Evolutionary conservation across 2,888 invertebrate species (phyloP), one percentile per base, ranked within the genome.

Genomic region (Ctena decussata): DNA sequence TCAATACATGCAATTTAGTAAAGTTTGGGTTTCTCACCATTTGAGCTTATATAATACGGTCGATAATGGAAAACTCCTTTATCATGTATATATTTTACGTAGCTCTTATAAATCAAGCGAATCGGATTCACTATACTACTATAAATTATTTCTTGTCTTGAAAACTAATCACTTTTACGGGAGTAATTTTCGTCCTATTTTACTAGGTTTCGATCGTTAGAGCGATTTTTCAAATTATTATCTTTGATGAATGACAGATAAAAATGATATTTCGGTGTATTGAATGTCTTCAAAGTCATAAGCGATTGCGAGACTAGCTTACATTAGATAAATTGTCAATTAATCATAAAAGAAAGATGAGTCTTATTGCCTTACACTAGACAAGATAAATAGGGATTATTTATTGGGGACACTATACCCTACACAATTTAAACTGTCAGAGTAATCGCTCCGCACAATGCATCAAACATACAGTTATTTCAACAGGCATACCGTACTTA

Each of bases 301-400:
- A 44, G 57, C 46, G 70, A 80, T 82, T 79, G 78, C 46, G 71
- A 49, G 21, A 60, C 41, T 82, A 77, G 70, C 82, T 77, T 82
- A 65, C 65, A 65, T 65, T 82, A 77, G 74, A 80, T 73, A 82
- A 86, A 86, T 82, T 82, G 82, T 73, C 80, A 80, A 86, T 86
- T 86, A 86, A 86, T 86, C 86, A 86, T 69, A n/a, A 53, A 69
- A 57, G 85, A 82, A 85, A 86, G 82, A 82, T 75, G 86, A 82
- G 80, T 80, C 73, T 80, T 82, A 77, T 80, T 77, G 70, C 73
- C 73, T 60, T 60, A 41, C 46, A n/a, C 44, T 46, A 49, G 87
- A 88, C 85, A 83, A 81, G 87, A 88, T 88, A 88, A 88, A 88
- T 88, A 81, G 87, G 44, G 71, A 83, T 88, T 81, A 88, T 88